Percentiles rank a stretch among this genome's conserved stretches.
phyloP scores from a whole-genome alignment of 2,888 invertebrate species.

The Drosophila affinis region DNA sequence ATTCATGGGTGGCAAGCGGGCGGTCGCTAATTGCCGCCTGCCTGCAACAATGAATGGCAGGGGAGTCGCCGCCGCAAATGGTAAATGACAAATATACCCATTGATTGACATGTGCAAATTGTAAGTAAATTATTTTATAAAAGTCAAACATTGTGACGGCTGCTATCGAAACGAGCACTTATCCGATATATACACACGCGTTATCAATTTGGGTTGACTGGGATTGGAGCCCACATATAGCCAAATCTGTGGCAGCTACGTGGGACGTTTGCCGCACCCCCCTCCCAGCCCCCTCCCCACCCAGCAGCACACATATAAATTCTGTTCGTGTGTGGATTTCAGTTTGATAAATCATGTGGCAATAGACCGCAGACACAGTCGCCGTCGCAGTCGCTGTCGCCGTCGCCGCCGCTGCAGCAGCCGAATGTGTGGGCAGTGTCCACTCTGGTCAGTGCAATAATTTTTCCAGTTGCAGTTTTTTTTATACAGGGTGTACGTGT shows the following conservation, averaged over 20 bases:
- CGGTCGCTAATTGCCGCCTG: conserved; percentile 29
- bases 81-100: conserved; percentile 3
- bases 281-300: neutral
- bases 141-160: conserved; percentile 48
- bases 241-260: conserved; percentile 40
- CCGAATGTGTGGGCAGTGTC: conserved; percentile 50
- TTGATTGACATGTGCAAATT: conserved; percentile 74
- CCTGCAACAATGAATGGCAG: conserved; percentile 16
- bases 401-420: neutral
- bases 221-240: conserved; percentile 26
- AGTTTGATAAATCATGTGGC: conserved; percentile 69
- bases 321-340: conserved; percentile 69
- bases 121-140: conserved; percentile 72
- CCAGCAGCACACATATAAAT: conserved; percentile 51
- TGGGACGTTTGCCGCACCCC: conserved; percentile 15
- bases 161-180: conserved; percentile 62
- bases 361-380: conserved; percentile 21
- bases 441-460: conserved; percentile 50
- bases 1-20: conserved; percentile 13
- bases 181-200: conserved; percentile 54
- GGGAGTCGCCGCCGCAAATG: conserved; percentile 26
- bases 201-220: conserved; percentile 66
- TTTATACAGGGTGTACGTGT: neutral
- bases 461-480: conserved; percentile 52
- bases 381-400: neutral